A percentile compares a stretch with the other conserved stretches of the same genome.
Evolutionary conservation across 2,888 invertebrate species (phyloP).

Genomic region (Eurytoma californica): DNA sequence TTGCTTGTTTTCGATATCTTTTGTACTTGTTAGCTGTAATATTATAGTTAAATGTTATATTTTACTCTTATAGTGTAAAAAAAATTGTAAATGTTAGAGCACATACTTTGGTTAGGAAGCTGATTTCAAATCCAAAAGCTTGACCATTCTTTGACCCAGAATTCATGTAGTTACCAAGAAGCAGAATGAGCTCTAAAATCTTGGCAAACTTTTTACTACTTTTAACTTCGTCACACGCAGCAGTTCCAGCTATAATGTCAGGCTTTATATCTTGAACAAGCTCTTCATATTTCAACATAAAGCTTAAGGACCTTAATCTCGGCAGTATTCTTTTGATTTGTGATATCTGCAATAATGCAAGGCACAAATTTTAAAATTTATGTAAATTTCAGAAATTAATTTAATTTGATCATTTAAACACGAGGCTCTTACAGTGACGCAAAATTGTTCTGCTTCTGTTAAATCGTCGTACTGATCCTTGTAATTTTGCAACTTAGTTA

Average conservation of each 20-base stretch:
- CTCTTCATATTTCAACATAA: conserved; percentile 91
- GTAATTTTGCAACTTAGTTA: conserved; percentile 88
- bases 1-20: conserved; percentile 93
- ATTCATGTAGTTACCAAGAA: conserved; percentile 98
- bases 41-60: conserved; percentile 44
- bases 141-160: conserved; percentile 94
- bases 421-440: conserved; percentile 80
- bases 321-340: conserved; percentile 92
- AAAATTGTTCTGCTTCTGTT: conserved; percentile 96
- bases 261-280: conserved; percentile 92
- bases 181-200: conserved; percentile 90
- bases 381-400: conserved; percentile 33
- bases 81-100: not conserved
- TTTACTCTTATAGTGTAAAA: not conserved
- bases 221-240: conserved; percentile 95
- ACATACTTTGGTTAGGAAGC: conserved; percentile 92
- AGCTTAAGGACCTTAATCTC: conserved; percentile 91
- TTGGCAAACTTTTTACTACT: conserved; percentile 92
- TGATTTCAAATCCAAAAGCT: conserved; percentile 97
- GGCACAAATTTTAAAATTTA: conserved; percentile 46
- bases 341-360: conserved; percentile 79
- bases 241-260: conserved; percentile 95
- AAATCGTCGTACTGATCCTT: conserved; percentile 87
- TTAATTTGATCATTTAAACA: conserved; percentile 28
- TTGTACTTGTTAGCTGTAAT: conserved; percentile 86